These are phyloP conservation scores for Conomelus anceps DNA, from an alignment of 2,888 invertebrate species.

Conservation along the genomic window DNA sequence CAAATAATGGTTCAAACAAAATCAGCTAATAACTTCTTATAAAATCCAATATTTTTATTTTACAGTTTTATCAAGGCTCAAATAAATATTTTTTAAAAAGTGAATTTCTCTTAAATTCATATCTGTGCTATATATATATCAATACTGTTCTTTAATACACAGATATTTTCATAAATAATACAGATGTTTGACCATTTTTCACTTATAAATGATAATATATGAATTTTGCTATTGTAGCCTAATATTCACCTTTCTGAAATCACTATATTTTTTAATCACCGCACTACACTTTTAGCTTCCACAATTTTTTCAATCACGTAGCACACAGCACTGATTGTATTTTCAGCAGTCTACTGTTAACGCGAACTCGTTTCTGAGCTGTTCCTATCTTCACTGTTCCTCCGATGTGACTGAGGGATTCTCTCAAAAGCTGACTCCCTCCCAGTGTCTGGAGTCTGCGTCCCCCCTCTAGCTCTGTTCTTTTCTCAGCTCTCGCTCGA, in stretches of 20 bases:
- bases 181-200: not conserved
- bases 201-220: not conserved
- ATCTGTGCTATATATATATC: not conserved
- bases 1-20: not conserved
- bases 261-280: not conserved
- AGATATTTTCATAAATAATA: not conserved
- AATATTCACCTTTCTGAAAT: not conserved
- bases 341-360: not conserved
- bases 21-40: not conserved
- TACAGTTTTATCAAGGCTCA: not conserved
- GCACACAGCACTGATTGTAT: not conserved
- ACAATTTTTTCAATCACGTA: not conserved
- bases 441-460: not conserved
- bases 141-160: not conserved
- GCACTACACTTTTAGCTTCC: not conserved
- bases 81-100: not conserved
- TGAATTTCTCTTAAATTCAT: not conserved
- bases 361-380: not conserved
- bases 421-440: not conserved
- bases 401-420: not conserved
- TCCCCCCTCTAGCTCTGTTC: not conserved
- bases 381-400: not conserved
- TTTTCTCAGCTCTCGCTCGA: not conserved
- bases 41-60: not conserved
- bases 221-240: not conserved